Evolutionary conservation across 2,113 vertebrate genomes (phyloP).

Genomic region (Dinomys branickii): DNA sequence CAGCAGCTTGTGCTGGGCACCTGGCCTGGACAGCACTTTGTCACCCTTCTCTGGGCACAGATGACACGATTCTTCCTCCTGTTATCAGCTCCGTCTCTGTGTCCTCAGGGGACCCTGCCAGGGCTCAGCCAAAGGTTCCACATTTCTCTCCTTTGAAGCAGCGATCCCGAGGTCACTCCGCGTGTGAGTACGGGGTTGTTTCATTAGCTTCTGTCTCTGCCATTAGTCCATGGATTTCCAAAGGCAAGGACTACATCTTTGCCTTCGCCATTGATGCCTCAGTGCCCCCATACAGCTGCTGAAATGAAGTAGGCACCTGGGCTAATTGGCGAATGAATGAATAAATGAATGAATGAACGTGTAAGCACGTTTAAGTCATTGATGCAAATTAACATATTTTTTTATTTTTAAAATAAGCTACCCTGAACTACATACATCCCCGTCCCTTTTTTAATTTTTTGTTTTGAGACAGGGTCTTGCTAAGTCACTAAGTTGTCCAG

Average conservation of each 20-base stretch:
- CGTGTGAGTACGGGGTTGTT: background rate
- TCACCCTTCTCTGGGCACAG: background rate
- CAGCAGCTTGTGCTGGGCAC: accelerated
- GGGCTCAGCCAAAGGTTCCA: background rate
- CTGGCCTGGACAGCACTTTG: background rate
- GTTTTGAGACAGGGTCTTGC: background rate
- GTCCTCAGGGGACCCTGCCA: background rate
- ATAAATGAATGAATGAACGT: background rate
- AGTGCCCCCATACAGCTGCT: background rate
- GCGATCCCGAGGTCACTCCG: background rate
- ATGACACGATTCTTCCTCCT: background rate
- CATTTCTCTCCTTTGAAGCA: background rate
- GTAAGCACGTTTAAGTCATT: background rate
- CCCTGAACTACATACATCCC: background rate
- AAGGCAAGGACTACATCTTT: background rate
- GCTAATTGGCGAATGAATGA: background rate
- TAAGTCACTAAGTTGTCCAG: background rate
- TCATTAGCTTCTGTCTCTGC: background rate
- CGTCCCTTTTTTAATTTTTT: background rate
- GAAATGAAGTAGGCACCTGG: background rate
- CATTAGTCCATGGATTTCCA: background rate
- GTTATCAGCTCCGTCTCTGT: background rate
- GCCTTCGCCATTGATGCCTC: background rate
- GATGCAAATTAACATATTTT: background rate
- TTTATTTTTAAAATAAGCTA: background rate